Base-by-base conservation (phyloP, 1,140 invertebrate species). In the Drosophila ohnishii region DNA sequence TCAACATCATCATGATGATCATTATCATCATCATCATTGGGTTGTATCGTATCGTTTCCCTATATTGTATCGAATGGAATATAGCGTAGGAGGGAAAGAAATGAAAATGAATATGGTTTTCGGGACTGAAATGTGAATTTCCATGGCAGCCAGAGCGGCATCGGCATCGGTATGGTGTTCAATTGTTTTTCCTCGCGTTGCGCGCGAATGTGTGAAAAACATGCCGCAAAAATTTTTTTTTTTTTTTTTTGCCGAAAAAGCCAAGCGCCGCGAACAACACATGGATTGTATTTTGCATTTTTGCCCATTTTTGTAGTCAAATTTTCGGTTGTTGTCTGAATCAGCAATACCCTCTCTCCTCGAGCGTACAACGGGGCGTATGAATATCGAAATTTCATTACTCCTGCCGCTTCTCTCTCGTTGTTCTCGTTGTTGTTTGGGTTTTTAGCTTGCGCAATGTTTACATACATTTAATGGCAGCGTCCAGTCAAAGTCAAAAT, bases 261-360 rank as follows among this genome's bases (percentile, higher is more conserved):
- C 75, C 78, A 73, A 71, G 74, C 74, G 61, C 61, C 75, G 53
- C 64, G 55, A 57, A 78, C 70, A 53, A 78, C 64, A 53, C 78
- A 73, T 56, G 62, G 55, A 62, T 50, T 80, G 72, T 84, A 70
- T 84, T 55, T 84, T 83, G 84, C 75, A 87, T 87, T 87, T 87
- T 87, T 87, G 83, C 79, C 83, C 83, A 87, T 87, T 87, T 87
- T 87, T 88, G 83, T 88, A 87, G 75, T 88, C 79, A 83, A 88
- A 83, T 80, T 88, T 88, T 83, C 79, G 64, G 70, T 76, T 61
- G 63, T 82, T 71, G 64, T 87, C 83, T 87, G 83, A 86, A 76
- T 87, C 83, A 82, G 83, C 67, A 39, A 35, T 73, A 59, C 30
- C 64, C 58, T 55, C 32, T 37, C 39, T 11, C 28, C 40, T 44